Conservation (phyloP, 2,797 vertebrate genomes). For the Euthynnus affinis region DNA sequence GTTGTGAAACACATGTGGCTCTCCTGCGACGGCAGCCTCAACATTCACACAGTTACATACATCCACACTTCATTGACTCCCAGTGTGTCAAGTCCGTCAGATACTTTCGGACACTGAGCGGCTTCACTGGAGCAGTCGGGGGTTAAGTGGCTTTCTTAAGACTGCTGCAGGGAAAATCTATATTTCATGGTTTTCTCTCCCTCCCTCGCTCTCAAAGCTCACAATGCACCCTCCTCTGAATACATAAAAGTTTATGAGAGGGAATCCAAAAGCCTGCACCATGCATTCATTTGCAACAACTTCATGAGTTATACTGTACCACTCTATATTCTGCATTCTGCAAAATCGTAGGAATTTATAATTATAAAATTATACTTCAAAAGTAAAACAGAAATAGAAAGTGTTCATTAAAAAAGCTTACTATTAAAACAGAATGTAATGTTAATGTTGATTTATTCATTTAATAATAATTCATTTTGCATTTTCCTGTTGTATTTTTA, state of each 20-base stretch:
- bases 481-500: constrained; percentile 23
- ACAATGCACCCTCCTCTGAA: constrained; percentile 54
- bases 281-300: constrained; percentile 58
- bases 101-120: constrained; percentile 55
- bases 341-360: constrained; percentile 47
- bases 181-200: constrained; percentile 70
- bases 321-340: constrained; percentile 48
- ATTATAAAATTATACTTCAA: constrained; percentile 12
- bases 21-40: constrained; percentile 38
- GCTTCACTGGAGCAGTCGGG: constrained; percentile 61
- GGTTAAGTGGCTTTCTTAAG: constrained; percentile 71
- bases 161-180: constrained; percentile 69
- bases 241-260: constrained; percentile 55
- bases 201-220: constrained; percentile 44
- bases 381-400: constrained; percentile 13
- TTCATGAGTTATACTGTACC: constrained; percentile 27
- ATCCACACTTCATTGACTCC: constrained; percentile 50
- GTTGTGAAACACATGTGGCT: constrained; percentile 42
- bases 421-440: constrained; percentile 26
- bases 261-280: constrained; percentile 38
- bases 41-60: constrained; percentile 45
- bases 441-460: constrained; percentile 47
- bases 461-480: constrained; percentile 4
- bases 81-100: constrained; percentile 34
- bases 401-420: constrained; percentile 29